These are phyloP conservation scores for Oxyteleia sp. DNA, from an alignment of 2,888 invertebrate genomes.

Conservation along the genomic window DNA sequence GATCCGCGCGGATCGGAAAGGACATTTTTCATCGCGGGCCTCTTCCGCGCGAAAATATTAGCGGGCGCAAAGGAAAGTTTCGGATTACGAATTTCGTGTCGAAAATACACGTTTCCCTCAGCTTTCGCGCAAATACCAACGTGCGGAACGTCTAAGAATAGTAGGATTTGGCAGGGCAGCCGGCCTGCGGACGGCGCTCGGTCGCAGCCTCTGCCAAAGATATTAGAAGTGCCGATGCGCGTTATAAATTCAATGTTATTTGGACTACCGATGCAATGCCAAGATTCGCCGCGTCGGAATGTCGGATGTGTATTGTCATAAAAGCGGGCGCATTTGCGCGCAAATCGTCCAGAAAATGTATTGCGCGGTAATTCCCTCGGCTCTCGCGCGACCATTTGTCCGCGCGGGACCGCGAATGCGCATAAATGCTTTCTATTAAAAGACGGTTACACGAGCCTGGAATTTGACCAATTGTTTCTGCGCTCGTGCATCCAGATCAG, in stretches of 20 bases:
- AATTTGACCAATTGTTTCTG: slow-evolving; percentile 43
- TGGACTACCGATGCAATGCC: slow-evolving; percentile 69
- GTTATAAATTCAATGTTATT: too few relatives aligned
- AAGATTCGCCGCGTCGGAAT: slow-evolving; percentile 59
- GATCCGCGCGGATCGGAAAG: slow-evolving; percentile 8
- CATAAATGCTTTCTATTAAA: slow-evolving; percentile 47
- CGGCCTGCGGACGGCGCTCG: too few relatives aligned
- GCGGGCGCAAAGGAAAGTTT: slow-evolving; percentile 49
- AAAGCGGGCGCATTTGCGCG: slow-evolving; percentile 31
- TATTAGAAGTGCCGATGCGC: too few relatives aligned
- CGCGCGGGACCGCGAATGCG: neutral
- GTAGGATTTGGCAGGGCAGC: too few relatives aligned
- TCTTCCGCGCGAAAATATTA: slow-evolving; percentile 81
- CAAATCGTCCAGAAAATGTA: slow-evolving; percentile 46
- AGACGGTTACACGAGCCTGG: slow-evolving; percentile 25
- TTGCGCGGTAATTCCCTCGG: slow-evolving; percentile 39
- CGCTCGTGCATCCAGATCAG: slow-evolving; percentile 1
- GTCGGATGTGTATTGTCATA: slow-evolving; percentile 56
- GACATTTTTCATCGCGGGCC: slow-evolving; percentile 46
- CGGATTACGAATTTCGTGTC: slow-evolving; percentile 70
- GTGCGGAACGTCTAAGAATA: too few relatives aligned
- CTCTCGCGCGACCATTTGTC: slow-evolving; percentile 30
- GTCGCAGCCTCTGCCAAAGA: too few relatives aligned
- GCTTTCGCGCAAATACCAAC: slow-evolving; percentile 81
- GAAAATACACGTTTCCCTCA: slow-evolving; percentile 77